Evolutionary conservation across 2,888 invertebrate genomes (phyloP).

Genomic region (Acleris emargana): DNA sequence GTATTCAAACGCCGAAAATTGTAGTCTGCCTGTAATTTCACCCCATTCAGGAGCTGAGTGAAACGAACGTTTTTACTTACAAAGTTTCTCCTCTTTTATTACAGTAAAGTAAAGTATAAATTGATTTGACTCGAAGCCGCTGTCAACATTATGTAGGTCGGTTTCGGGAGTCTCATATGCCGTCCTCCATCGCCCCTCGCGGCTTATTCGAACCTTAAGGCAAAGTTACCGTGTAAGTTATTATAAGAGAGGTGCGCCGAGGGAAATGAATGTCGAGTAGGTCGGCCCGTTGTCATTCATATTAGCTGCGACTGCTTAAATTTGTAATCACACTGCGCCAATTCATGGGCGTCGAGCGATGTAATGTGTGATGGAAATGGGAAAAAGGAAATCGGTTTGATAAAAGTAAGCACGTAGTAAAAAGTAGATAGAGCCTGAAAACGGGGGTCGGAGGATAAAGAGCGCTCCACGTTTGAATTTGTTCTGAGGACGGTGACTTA

Average conservation of each 20-base stretch:
- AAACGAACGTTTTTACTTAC: constrained; percentile 48
- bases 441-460: constrained; percentile 52
- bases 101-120: constrained; percentile 28
- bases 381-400: constrained; percentile 48
- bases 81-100: constrained; percentile 43
- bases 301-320: constrained; percentile 81
- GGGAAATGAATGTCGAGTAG: constrained; percentile 84
- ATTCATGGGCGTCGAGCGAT: constrained; percentile 63
- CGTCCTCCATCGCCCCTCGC: constrained; percentile 48
- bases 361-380: constrained; percentile 58
- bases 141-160: constrained; percentile 32
- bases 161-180: constrained; percentile 40
- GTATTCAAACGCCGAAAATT: constrained; percentile 75
- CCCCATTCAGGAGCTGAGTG: constrained; percentile 60
- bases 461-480: constrained; percentile 39
- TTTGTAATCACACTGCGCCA: constrained; percentile 78
- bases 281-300: constrained; percentile 82
- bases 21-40: constrained; percentile 67
- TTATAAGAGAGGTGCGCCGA: constrained; percentile 81
- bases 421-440: constrained; percentile 55
- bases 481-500: not conserved
- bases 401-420: constrained; percentile 45
- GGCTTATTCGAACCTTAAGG: constrained; percentile 67
- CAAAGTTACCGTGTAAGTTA: constrained; percentile 79
- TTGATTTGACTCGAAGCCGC: constrained; percentile 28